These are phyloP conservation scores for Pseudoatta argentina DNA, from an alignment of 1,140 invertebrate species.

Conservation along the genomic window DNA sequence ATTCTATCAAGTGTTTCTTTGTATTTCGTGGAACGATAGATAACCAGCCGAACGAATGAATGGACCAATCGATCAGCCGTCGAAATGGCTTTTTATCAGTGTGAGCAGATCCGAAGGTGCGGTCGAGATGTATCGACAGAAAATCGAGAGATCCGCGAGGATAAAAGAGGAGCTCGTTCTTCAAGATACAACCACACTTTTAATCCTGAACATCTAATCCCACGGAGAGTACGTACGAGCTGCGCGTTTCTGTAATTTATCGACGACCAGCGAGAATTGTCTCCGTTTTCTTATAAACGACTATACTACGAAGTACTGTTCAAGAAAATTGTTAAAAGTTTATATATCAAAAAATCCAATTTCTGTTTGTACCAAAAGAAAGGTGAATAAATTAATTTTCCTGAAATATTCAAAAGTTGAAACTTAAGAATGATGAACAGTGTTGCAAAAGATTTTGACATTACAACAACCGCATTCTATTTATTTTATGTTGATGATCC, in stretches of 20 bases:
- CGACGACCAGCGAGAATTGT: constrained; percentile 24
- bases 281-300: constrained; percentile 17
- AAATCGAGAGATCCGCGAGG: constrained; percentile 36
- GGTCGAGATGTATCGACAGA: constrained; percentile 38
- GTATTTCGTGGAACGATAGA: constrained; percentile 45
- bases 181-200: constrained; percentile 30
- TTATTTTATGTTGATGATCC: no score
- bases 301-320: neutral
- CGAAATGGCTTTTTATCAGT: constrained; percentile 56
- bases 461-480: no score
- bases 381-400: neutral
- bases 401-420: no score
- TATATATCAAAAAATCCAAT: constrained; percentile 8
- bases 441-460: no score
- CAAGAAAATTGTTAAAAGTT: neutral
- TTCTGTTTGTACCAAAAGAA: neutral
- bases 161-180: constrained; percentile 39
- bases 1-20: constrained; percentile 43
- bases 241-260: constrained; percentile 50
- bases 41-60: constrained; percentile 21
- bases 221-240: neutral
- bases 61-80: constrained; percentile 56
- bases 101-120: constrained; percentile 12
- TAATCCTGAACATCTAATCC: constrained; percentile 52
- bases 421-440: no score